Evolutionary conservation across 2,888 invertebrate species (phyloP), one percentile per base, ranked within the genome.

Genomic region (Hypomecis punctinalis): DNA sequence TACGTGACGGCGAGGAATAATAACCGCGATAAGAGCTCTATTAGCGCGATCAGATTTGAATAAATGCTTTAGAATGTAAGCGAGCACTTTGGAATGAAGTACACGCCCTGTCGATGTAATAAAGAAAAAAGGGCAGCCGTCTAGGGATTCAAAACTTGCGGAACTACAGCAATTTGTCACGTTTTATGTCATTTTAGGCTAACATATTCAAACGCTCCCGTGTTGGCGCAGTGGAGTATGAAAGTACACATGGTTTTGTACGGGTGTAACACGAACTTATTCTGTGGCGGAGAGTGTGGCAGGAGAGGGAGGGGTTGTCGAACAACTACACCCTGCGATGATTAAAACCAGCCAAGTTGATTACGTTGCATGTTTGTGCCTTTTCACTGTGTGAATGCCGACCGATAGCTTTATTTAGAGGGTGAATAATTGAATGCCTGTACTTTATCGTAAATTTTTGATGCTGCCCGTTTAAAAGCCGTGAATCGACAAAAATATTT

Each of bases 321-420:
- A 78, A 77, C 77, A 74, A 74, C 76, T 76, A 77, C 78, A 77
- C 72, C 81, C 77, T 9, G 68, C 83, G 81, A 84, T 89, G 84
- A 89, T 88, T 88, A 89, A 89, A 88, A 88, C 83, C 78, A 79
- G 81, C 80, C 77, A 77, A 79, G 83, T 88, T 88, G 87, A 89
- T 90, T 89, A 86, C 84, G 78, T 77, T 79, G 78, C 86, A 78
- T 86, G 87, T 88, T 86, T 79, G 72, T 73, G 76, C 78, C 81
- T 78, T 80, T 81, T 83, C 77, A 83, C 61, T 69, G 72, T 72
- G 74, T 78, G 78, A 80, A 81, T 79, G 70, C 71, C 75, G 74
- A 69, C 78, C 81, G 77, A 84, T 84, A 77, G 74, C 79, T 84
- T 82, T 81, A 79, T 84, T 82, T 78, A 75, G 65, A 61, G 71